Base-by-base conservation (phyloP, 2,888 invertebrate genomes). In the Cerceris rybyensis region DNA sequence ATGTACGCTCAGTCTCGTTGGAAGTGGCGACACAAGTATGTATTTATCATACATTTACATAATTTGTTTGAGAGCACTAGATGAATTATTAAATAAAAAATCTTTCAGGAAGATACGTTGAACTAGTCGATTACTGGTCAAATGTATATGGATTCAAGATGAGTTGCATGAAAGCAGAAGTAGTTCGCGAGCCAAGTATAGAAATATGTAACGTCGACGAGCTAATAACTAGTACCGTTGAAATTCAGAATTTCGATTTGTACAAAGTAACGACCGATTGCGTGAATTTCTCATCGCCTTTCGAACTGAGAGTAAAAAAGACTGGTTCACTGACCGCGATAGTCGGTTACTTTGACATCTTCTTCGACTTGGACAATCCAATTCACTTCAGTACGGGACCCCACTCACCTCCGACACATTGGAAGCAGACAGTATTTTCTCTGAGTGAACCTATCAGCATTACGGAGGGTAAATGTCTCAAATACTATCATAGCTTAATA, bases 121-220 rank as follows among this genome's bases (percentile, higher is more conserved):
- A 95, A 81, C 94, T 96, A 70, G 95, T 98, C 2, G 94, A 95
- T 58, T 98, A 96, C 91, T 99, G 98, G 98, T 96, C 97, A 16
- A 94, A 98, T 92, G 98, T 99, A 0, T 98, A 98, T 88, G 98
- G 98, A 0, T 98, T 97, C 88, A 96, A 97, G 93, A 99, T 99
- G 98, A 96, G 95, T 76, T 97, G 96, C 86, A 96, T 99, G 96
- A 96, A 96, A 89, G 94, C 95, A 0, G 96, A 97, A 90, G 97
- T 97, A 0, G 93, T 98, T 0, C 94, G 95, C 87, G 98, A 98
- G 90, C 96, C 96, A 0, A 93, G 94, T 14, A 94, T 97, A 54
- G 95, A 96, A 85, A 92, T 95, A 17, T 95, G 91, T 58, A 91
- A 89, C 67, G 80, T 85, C 13, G 88, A 91, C 9, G 90, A 92